Evolutionary conservation across 2,888 invertebrate species (phyloP).

Genomic region (Microctonus brassicae): DNA sequence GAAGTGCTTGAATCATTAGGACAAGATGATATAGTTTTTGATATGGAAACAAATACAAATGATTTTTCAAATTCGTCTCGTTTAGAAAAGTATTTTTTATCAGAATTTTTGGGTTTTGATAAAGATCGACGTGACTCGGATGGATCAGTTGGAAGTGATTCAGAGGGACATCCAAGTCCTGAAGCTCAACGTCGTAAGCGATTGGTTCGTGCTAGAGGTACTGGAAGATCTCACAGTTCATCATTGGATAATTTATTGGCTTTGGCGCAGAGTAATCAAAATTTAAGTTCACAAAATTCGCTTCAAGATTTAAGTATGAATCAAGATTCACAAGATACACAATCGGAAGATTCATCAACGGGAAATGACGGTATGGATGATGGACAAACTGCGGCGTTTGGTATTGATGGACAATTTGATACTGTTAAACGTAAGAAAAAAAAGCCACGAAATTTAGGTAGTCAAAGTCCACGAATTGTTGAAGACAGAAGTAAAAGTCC

Average conservation of each 20-base stretch:
- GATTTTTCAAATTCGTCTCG: constrained; percentile 78
- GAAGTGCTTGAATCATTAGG: constrained; percentile 84
- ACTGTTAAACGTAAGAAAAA: constrained; percentile 87
- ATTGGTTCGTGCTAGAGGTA: constrained; percentile 84
- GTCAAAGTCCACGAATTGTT: constrained; percentile 66
- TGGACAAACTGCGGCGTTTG: constrained; percentile 72
- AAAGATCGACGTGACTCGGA: constrained; percentile 83
- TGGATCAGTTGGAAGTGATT: constrained; percentile 91
- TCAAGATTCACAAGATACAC: constrained; percentile 64
- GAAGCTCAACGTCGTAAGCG: constrained; percentile 84
- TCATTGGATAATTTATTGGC: constrained; percentile 84
- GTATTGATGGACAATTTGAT: constrained; percentile 84
- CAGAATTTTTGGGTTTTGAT: constrained; percentile 87
- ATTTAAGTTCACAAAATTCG: constrained; percentile 63
- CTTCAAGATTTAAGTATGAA: constrained; percentile 62
- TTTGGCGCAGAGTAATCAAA: constrained; percentile 62
- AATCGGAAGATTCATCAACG: constrained; percentile 74
- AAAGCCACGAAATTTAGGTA: constrained; percentile 72
- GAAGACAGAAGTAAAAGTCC: constrained; percentile 77
- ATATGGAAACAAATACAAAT: constrained; percentile 73
- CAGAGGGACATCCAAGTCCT: constrained; percentile 89
- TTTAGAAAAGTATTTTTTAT: constrained; percentile 90
- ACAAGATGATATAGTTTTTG: constrained; percentile 70
- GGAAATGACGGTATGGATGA: constrained; percentile 81
- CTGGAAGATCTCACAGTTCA: constrained; percentile 85